Evolutionary conservation across 2,888 invertebrate species (phyloP).

Genomic region (Caenorhabditis sp.): DNA sequence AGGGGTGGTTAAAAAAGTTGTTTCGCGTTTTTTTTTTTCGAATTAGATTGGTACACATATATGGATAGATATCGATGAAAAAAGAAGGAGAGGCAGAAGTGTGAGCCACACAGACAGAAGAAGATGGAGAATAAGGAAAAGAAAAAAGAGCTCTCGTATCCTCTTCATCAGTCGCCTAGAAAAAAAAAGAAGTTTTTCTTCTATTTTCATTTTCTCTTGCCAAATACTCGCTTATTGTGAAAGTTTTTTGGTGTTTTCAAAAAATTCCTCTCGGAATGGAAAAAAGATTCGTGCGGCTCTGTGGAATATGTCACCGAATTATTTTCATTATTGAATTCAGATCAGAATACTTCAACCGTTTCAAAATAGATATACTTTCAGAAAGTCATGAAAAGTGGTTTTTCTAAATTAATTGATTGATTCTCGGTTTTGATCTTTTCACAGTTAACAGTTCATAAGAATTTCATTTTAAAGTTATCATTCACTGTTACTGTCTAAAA

Average conservation of each 20-base stretch:
- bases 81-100: slow-evolving; percentile 4
- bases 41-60: slow-evolving; percentile 41
- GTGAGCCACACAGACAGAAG: background rate
- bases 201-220: slow-evolving; percentile 2
- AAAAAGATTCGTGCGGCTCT: no score
- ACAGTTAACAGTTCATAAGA: no score
- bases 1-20: slow-evolving; percentile 4
- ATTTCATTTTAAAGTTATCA: no score
- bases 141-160: slow-evolving; percentile 4
- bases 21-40: slow-evolving; percentile 23
- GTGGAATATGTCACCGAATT: no score
- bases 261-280: background rate
- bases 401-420: no score
- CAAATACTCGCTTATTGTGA: background rate
- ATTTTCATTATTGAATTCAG: no score
- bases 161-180: slow-evolving; percentile 5
- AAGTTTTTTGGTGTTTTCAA: background rate
- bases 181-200: slow-evolving; percentile 2
- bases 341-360: no score
- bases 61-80: slow-evolving; percentile 3
- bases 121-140: background rate
- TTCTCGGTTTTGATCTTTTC: no score
- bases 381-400: no score
- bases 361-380: no score
- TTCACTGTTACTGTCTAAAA: no score